Evolutionary conservation across 2,888 invertebrate species (phyloP).

Genomic region (Nephrotoma flavescens): DNA sequence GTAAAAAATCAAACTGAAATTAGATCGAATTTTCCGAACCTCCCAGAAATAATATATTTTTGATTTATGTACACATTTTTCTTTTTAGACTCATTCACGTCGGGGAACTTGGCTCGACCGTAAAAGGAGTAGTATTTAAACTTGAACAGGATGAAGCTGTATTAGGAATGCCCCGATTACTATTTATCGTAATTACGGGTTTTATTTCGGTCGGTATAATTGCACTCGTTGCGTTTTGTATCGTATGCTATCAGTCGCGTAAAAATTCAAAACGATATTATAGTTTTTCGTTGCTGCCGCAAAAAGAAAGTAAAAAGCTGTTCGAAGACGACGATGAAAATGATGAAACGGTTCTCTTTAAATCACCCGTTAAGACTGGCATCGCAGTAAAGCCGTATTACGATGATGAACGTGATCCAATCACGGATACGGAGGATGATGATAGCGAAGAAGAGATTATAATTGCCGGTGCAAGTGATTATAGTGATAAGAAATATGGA

Average conservation of each 20-base stretch:
- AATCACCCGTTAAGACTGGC: slow-evolving; percentile 29
- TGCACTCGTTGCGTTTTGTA: slow-evolving; percentile 21
- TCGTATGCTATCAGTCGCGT: slow-evolving; percentile 23
- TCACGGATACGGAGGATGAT: slow-evolving; percentile 41
- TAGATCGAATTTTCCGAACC: no score
- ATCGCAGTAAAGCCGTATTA: slow-evolving; percentile 43
- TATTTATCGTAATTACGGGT: slow-evolving; percentile 63
- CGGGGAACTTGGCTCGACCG: slow-evolving; percentile 27
- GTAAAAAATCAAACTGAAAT: no score
- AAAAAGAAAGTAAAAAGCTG: slow-evolving; percentile 22
- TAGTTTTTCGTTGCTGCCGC: slow-evolving; percentile 29
- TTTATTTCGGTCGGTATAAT: slow-evolving; percentile 22
- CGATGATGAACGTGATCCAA: slow-evolving; percentile 50
- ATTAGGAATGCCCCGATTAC: slow-evolving; percentile 58
- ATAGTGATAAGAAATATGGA: background rate
- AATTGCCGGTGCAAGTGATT: slow-evolving; percentile 6
- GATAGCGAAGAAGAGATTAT: slow-evolving; percentile 26
- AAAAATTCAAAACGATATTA: slow-evolving; percentile 22
- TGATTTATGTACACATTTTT: background rate
- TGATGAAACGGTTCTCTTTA: slow-evolving; percentile 29
- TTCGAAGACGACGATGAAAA: slow-evolving; percentile 25
- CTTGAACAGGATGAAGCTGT: slow-evolving; percentile 50
- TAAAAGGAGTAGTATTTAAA: slow-evolving; percentile 49
- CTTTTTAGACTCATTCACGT: slow-evolving; percentile 24
- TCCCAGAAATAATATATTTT: background rate